phyloP scores from a whole-genome alignment of 2,888 invertebrate species.

The Cartodere bifasciata region DNA sequence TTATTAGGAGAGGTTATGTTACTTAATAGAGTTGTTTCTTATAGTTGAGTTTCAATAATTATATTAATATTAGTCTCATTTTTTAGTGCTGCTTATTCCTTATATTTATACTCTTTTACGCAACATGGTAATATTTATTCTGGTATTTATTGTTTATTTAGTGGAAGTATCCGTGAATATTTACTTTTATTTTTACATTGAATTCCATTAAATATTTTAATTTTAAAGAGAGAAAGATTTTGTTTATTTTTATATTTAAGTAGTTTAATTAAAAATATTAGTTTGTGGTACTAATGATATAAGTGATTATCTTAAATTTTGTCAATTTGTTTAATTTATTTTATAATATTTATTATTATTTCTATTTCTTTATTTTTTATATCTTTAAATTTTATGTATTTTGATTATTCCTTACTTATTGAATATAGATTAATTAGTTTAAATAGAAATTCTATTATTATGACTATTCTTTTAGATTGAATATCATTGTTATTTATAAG shows the following conservation, averaged over 20 bases:
- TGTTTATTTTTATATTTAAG: constrained; percentile 45
- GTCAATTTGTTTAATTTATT: constrained; percentile 41
- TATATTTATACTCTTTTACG: constrained; percentile 48
- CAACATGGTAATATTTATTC: constrained; percentile 47
- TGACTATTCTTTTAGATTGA: constrained; percentile 50
- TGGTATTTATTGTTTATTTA: constrained; percentile 39
- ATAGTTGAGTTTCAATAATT: constrained; percentile 39
- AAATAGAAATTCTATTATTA: constrained; percentile 37
- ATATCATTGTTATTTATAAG: constrained; percentile 50
- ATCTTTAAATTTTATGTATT: constrained; percentile 35
- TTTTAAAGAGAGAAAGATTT: constrained; percentile 42
- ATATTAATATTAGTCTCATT: constrained; percentile 46
- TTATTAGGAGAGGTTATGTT: constrained; percentile 53
- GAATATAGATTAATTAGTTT: constrained; percentile 44
- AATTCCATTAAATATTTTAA: constrained; percentile 48
- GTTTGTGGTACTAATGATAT: constrained; percentile 53
- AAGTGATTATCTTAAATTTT: constrained; percentile 28
- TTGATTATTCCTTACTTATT: constrained; percentile 28
- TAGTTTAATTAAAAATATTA: constrained; percentile 55
- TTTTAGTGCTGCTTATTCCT: constrained; percentile 51
- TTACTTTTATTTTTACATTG: constrained; percentile 49
- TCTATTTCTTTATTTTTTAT: constrained; percentile 32
- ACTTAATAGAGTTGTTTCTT: constrained; percentile 45
- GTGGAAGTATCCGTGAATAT: constrained; percentile 42
- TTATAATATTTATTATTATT: constrained; percentile 35